phyloP scores from a whole-genome alignment of 1,140 invertebrate genomes.

The Leguminivora glycinivorella region DNA sequence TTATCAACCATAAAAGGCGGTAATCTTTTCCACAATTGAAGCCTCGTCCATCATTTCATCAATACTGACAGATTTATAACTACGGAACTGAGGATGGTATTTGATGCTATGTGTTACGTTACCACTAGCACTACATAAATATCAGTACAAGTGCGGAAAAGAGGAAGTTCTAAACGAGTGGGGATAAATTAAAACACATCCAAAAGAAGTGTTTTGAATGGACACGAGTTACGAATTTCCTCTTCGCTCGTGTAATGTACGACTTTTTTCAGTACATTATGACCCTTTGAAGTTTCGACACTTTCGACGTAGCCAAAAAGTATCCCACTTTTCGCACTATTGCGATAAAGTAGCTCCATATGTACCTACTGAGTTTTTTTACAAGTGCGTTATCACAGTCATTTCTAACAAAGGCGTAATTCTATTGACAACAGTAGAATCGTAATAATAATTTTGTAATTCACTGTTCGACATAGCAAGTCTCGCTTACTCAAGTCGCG shows the following conservation, averaged over 20 bases:
- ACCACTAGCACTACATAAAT: neutral
- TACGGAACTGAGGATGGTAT: neutral
- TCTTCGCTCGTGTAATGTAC: no score
- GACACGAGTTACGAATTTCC: no score
- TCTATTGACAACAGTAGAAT: constrained; percentile 2
- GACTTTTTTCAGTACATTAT: no score
- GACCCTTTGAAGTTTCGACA: no score
- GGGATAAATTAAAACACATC: no score
- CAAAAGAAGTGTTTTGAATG: no score
- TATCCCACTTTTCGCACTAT: no score
- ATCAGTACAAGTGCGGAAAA: no score
- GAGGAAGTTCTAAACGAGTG: no score
- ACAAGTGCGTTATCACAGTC: neutral
- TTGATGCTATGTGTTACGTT: neutral
- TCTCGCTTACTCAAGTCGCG: neutral
- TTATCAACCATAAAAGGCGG: no score
- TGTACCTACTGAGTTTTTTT: neutral
- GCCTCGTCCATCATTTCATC: neutral
- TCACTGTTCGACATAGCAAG: neutral
- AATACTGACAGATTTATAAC: neutral
- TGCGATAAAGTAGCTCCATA: no score
- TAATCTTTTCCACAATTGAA: neutral
- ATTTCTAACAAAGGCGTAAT: neutral
- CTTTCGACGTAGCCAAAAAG: no score
- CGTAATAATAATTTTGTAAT: neutral